Evolutionary conservation across 2,888 invertebrate species (phyloP), one percentile per base, ranked within the genome.

Genomic region (Leptopilina syphax): DNA sequence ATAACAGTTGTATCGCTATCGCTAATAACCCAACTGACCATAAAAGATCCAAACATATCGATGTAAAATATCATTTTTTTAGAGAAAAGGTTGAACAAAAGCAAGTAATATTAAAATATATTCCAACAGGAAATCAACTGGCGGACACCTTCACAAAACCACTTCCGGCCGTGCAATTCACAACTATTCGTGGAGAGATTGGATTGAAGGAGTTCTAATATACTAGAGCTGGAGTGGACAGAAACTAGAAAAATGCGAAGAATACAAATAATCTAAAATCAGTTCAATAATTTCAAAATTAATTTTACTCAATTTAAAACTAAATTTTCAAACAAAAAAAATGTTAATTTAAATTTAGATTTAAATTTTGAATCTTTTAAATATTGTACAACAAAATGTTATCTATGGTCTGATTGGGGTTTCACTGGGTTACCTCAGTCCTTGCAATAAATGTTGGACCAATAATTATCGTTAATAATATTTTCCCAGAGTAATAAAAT

Each of bases 1-100:
- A 77, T 65, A 77, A 77, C 18, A 34, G 65, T 13, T 77, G 77
- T 34, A 77, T 77, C 13, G 65, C 47, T 13, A 77, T 77, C 12
- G 77, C 41, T 41, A 65, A 77, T 44, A 65, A 77, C 54, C 63
- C 63, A 2, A 63, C 63, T 3, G 63, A 77, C 41, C 41, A 77
- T 77, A 77, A 63, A 77, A 13, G 63, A 77, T 77, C 77, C 13
- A 77, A 77, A 41, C 63, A 77, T 63, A 65, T 77, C 13, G 77
- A 77, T 44, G 24, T 77, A 2, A 77, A 77, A 77, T 77, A 76
- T 34, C 76, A 47, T 57, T 57, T 54, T 57, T 76, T 24, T 18
- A 57, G 57, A 44, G 57, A 76, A 76, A 50, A 76, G 57, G 27
- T 57, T n/a, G 76, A 57, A 57, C 50, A 76, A 57, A 76, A 76